phyloP scores from a whole-genome alignment of 1,140 invertebrate species.

The Asobara japonica region DNA sequence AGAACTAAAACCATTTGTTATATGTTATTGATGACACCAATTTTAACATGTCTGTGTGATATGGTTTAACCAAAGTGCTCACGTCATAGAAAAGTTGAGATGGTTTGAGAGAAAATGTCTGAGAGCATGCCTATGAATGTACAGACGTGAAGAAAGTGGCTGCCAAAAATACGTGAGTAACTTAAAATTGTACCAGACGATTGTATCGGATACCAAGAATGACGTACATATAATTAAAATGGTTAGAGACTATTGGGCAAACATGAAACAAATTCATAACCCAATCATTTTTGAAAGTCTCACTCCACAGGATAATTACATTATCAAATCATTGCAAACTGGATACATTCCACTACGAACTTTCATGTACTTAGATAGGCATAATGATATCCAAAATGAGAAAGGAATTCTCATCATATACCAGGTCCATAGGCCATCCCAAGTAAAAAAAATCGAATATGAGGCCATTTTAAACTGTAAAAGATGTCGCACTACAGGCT shows the following conservation, averaged over 20 bases:
- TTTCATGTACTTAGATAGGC: background rate
- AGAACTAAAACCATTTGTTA: slow-evolving; percentile 24
- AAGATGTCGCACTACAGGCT: too few relatives aligned
- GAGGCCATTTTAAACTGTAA: too few relatives aligned
- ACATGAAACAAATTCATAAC: background rate
- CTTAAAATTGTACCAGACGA: slow-evolving; percentile 18
- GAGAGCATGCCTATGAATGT: slow-evolving; percentile 18
- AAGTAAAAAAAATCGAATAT: too few relatives aligned
- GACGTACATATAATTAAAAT: slow-evolving; percentile 29
- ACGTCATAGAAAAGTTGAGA: slow-evolving; percentile 21
- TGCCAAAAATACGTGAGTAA: slow-evolving; percentile 17
- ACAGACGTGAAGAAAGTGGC: slow-evolving; percentile 9
- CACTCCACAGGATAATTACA: background rate
- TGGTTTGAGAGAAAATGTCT: slow-evolving; percentile 39
- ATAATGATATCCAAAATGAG: too few relatives aligned
- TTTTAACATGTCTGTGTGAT: slow-evolving; percentile 35
- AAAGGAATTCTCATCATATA: too few relatives aligned
- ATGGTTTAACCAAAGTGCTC: slow-evolving; percentile 29
- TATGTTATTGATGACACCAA: slow-evolving; percentile 31
- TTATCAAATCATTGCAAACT: background rate
- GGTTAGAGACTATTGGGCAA: slow-evolving; percentile 27
- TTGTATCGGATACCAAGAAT: slow-evolving; percentile 25
- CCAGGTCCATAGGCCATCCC: too few relatives aligned
- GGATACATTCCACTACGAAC: background rate
- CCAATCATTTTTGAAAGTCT: background rate